Base-by-base conservation (phyloP, 2,888 invertebrate genomes). In the Polyommatus icarus region DNA sequence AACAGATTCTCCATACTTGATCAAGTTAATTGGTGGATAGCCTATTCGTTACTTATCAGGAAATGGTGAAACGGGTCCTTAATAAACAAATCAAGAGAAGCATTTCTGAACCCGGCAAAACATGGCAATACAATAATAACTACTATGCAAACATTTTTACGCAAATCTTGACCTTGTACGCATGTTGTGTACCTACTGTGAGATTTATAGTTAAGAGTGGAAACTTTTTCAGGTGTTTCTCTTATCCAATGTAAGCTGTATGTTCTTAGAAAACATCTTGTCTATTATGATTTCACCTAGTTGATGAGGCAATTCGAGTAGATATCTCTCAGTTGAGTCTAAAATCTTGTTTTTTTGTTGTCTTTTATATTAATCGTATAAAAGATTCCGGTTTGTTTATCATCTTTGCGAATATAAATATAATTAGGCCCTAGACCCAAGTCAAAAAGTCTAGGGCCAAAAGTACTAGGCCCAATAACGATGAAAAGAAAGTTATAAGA, bases 71-170 rank as follows among this genome's bases (percentile, higher is more conserved):
- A n/a, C n/a, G n/a, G n/a, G n/a, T n/a, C n/a, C n/a, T n/a, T 29
- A 67, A 29, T 67, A 67, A 61, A 24, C 29, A 67, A 32, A 10
- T 15, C 29, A 18, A 67, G 15, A 12, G 29, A 67, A 67, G 15
- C 29, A 29, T 6, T 15, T 15, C 24, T 15, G 29, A 29, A 6
- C 29, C 29, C 29, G 67, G 67, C 29, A 67, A 67, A 67, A 67
- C 67, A 29, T 61, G 72, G 40, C 46, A 20, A 73, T 46, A 73
- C 24, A 36, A 40, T 72, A 72, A 46, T 20, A 24, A 20, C 29
- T 50, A 79, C 80, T 81, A 81, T 80, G 81, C 79, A 82, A 83
- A 82, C 81, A 80, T 59, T 79, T 81, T 78, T 81, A 81, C 83
- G 82, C 79, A 82, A 82, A 79, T 76, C 76, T 57, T 77, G 80